Evolutionary conservation across 2,888 invertebrate species (phyloP).

Genomic region (Athetis lepigone): DNA sequence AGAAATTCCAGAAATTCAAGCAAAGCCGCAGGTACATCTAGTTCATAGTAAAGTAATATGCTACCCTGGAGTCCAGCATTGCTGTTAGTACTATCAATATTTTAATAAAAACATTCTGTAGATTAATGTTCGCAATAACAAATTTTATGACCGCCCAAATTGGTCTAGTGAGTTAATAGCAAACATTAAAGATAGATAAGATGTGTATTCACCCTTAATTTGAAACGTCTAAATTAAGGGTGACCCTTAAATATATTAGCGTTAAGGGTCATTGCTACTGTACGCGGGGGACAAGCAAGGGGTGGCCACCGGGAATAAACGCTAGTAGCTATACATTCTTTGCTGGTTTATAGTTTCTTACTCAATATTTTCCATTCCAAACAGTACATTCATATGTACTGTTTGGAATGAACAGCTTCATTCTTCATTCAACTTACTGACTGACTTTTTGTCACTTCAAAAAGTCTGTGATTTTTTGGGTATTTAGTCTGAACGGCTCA

Average conservation of each 20-base stretch:
- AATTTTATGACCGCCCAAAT: conserved; percentile 55
- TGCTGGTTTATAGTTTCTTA: no score
- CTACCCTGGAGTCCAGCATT: background rate
- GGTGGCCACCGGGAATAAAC: no score
- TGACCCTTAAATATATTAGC: conserved; percentile 9
- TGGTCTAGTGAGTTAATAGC: conserved; percentile 47
- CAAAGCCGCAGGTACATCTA: background rate
- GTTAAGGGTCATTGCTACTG: background rate
- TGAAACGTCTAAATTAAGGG: conserved; percentile 25
- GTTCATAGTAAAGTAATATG: conserved; percentile 1
- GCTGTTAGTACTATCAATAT: conserved; percentile 40
- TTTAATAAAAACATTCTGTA: conserved; percentile 48
- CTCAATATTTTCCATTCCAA: no score
- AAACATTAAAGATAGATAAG: conserved; percentile 47
- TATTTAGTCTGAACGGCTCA: no score
- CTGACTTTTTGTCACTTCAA: no score
- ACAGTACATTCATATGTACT: no score
- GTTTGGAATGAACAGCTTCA: no score
- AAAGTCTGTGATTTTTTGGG: no score
- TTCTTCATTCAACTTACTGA: no score
- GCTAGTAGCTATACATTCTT: no score
- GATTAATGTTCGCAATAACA: conserved; percentile 54
- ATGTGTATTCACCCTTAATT: conserved; percentile 37
- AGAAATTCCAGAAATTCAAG: no score
- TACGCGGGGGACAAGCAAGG: no score